Conservation (phyloP, 2,888 invertebrate species). For the Troides aeacus region DNA sequence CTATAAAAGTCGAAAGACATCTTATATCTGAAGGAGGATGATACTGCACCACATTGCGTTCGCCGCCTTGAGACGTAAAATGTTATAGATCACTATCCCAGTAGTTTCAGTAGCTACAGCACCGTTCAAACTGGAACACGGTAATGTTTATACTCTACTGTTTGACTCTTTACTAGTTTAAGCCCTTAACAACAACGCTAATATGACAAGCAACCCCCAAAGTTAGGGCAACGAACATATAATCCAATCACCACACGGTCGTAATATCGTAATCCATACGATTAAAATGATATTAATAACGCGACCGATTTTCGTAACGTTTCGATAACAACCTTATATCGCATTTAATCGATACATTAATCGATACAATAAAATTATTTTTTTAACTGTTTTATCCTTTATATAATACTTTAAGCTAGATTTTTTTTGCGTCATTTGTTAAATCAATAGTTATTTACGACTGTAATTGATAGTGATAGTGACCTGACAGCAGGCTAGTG, state of each 20-base stretch:
- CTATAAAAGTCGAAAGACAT: no score
- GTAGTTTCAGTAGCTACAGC: no score
- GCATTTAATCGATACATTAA: neutral
- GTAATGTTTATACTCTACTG: no score
- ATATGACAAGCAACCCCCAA: neutral
- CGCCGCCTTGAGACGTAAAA: no score
- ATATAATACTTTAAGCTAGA: neutral
- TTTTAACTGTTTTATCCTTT: neutral
- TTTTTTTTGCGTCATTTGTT: neutral
- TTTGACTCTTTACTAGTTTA: neutral
- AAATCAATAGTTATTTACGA: neutral
- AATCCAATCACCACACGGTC: conserved; percentile 1
- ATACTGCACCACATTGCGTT: no score
- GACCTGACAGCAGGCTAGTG: no score
- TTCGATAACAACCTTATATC: neutral
- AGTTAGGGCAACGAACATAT: conserved; percentile 1
- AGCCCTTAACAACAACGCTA: neutral
- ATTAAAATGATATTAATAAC: neutral
- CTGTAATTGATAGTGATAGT: no score
- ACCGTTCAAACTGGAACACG: no score
- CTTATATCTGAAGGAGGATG: no score
- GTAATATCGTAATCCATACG: neutral
- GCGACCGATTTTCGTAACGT: neutral
- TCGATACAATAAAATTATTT: neutral
- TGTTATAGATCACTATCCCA: no score